Evolutionary conservation across 1,140 invertebrate genomes (phyloP).

Genomic region (Drosophila hydei): DNA sequence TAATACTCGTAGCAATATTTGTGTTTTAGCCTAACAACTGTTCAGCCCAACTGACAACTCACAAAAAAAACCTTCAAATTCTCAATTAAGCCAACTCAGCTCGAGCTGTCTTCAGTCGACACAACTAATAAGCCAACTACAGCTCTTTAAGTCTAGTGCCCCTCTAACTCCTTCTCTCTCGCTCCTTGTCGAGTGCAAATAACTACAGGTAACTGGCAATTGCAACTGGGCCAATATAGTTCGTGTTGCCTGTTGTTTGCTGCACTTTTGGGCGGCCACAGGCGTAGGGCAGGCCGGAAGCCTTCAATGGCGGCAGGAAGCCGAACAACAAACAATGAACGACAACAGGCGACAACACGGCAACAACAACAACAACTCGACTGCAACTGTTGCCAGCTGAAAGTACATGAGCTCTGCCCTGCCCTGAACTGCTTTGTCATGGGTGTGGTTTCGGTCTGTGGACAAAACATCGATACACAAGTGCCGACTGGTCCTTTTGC

Average conservation of each 20-base stretch:
- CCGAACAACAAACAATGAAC: conserved; percentile 69
- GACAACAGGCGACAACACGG: conserved; percentile 47
- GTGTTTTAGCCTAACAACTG: no score
- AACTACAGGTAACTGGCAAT: conserved; percentile 32
- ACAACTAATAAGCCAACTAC: no score
- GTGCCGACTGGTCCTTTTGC: conserved; percentile 31
- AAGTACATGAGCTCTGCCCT: conserved; percentile 5
- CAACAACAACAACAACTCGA: conserved; percentile 7
- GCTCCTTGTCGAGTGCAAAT: not conserved
- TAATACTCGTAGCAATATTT: no score
- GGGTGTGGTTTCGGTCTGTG: conserved; percentile 29
- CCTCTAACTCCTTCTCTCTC: not conserved
- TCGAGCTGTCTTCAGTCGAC: no score
- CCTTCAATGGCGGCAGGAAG: conserved; percentile 69
- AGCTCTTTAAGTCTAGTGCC: no score
- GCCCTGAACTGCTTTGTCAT: not conserved
- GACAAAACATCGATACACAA: conserved; percentile 43
- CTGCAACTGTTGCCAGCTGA: conserved; percentile 38
- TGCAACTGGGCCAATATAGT: conserved; percentile 34
- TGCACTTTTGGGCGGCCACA: conserved; percentile 13
- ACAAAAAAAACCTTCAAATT: no score
- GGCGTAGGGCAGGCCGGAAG: conserved; percentile 63
- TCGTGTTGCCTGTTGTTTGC: conserved; percentile 7
- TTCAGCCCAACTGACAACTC: no score
- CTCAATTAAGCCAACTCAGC: no score